Evolutionary conservation across 2,797 vertebrate species (phyloP), one percentile per base, ranked within the genome.

Genomic region (Pseudomugil tenellus): DNA sequence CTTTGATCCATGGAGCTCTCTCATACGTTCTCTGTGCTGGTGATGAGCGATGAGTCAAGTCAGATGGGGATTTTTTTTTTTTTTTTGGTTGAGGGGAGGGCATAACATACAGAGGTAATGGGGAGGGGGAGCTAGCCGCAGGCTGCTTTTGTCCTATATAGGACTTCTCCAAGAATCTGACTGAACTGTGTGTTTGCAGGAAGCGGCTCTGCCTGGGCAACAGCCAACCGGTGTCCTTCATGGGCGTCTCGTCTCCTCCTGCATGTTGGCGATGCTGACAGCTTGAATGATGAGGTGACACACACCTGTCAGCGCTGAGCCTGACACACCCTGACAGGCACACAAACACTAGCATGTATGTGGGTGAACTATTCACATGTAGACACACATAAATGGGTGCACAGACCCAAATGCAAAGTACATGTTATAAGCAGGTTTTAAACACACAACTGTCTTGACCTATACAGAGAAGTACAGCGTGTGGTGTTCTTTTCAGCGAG

Each of bases 111-210:
- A 81, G 66, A 83, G 72, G 83, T 84, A 88, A 85, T 84, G 72
- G 71, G 77, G 72, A 77, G 75, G 70, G 59, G 67, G 73, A 46
- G 77, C 73, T 86, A 60, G 88, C 89, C 72, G 58, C 79, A 84
- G 87, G 90, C 91, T 76, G 79, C 70, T 70, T 88, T 90, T 90
- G 91, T 92, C 89, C 91, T 92, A 92, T 77, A 92, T 92, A 87
- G 76, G 84, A 85, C 67, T 86, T 84, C 58, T 83, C 72, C 62
- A 77, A 80, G 84, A 72, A 58, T 82, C 74, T 28, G 26, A 69
- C 69, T 56, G 80, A 68, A 90, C 56, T 70, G 70, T 62, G 79
- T n/a, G 63, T 43, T 6, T 64, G 53, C 71, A 77, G 83, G 81
- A 88, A 89, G 83, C 77, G 74, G 70, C 83, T 86, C 58, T 9